These are phyloP conservation scores for Drosophila mettleri DNA, from an alignment of 2,888 invertebrate species.

Conservation along the genomic window DNA sequence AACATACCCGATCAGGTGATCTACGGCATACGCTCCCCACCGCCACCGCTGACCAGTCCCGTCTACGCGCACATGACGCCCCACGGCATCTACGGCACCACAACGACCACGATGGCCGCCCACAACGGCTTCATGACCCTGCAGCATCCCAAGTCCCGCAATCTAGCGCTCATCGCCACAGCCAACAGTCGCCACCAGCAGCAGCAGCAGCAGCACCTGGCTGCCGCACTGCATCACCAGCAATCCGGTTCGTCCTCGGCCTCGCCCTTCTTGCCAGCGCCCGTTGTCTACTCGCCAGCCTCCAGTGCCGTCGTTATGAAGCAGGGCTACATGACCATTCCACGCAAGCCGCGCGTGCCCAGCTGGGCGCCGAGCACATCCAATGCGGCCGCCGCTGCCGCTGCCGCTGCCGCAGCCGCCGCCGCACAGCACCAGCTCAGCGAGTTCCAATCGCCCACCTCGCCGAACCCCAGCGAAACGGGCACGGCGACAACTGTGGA, in stretches of 20 bases:
- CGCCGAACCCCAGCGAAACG: conserved; percentile 84
- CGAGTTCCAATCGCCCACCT: conserved; percentile 83
- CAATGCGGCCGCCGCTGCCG: conserved; percentile 48
- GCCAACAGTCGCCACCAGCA: conserved; percentile 86
- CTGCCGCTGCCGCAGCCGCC: conserved; percentile 49
- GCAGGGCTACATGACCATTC: conserved; percentile 94
- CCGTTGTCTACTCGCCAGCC: conserved; percentile 88
- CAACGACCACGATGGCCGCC: conserved; percentile 82
- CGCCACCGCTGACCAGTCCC: conserved; percentile 87
- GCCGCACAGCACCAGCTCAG: conserved; percentile 84
- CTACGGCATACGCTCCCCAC: conserved; percentile 81
- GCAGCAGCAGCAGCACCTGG: conserved; percentile 70
- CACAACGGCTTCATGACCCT: conserved; percentile 91
- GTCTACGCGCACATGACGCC: conserved; percentile 85
- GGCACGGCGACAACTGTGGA: conserved; percentile 85
- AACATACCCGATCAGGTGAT: conserved; percentile 87
- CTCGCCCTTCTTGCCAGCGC: conserved; percentile 90
- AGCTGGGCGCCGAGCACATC: conserved; percentile 90
- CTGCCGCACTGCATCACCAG: conserved; percentile 79
- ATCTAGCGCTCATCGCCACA: conserved; percentile 82
- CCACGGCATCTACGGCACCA: conserved; percentile 87
- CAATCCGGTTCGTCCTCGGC: conserved; percentile 85
- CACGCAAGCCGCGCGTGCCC: conserved; percentile 92
- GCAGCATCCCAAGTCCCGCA: conserved; percentile 89
- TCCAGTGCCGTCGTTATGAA: conserved; percentile 85